Conservation (phyloP, 2,797 vertebrate genomes). For the Masticophis lateralis region DNA sequence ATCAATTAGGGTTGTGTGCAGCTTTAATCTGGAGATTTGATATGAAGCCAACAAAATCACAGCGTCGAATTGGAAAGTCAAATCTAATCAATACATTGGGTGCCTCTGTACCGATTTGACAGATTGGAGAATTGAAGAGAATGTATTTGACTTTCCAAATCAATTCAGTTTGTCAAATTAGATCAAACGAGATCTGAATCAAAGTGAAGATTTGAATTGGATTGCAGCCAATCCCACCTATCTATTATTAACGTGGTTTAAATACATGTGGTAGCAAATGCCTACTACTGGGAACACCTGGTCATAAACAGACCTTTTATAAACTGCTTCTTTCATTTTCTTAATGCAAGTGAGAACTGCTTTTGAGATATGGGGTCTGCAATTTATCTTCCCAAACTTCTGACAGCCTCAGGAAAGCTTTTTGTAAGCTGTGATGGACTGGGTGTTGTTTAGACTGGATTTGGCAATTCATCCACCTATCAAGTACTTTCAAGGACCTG, state of each 20-base stretch:
- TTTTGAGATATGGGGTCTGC: background rate
- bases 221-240: background rate
- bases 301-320: background rate
- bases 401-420: background rate
- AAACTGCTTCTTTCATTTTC: conserved; percentile 20
- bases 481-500: background rate
- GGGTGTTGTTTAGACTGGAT: background rate
- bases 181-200: background rate
- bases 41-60: background rate
- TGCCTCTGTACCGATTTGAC: background rate
- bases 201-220: background rate
- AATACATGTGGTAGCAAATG: background rate
- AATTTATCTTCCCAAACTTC: background rate
- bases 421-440: background rate
- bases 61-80: background rate
- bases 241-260: conserved; percentile 1
- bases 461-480: background rate
- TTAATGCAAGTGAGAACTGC: background rate
- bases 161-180: background rate
- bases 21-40: background rate
- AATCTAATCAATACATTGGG: background rate
- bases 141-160: background rate
- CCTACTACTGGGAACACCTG: background rate
- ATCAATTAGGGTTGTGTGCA: background rate
- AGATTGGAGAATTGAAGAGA: background rate